Percentiles rank a stretch among this genome's conserved stretches.
phyloP scores from a whole-genome alignment of 2,113 vertebrate species.

The Callionymus lyra region DNA sequence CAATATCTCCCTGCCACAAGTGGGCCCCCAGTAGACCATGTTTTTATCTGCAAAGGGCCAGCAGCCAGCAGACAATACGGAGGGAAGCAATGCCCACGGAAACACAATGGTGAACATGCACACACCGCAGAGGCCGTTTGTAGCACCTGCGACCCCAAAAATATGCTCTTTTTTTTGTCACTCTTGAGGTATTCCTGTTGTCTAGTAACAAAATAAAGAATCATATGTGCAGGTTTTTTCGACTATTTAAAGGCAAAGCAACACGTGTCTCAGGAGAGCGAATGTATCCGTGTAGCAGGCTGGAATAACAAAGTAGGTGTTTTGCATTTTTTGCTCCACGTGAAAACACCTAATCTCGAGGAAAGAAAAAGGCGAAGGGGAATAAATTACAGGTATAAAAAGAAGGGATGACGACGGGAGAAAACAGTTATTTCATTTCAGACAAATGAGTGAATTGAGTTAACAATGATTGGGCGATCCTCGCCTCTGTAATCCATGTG shows the following conservation, averaged over 20 bases:
- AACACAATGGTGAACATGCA: slow-evolving; percentile 44
- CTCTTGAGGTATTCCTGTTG: slow-evolving; percentile 33
- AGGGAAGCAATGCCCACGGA: slow-evolving; percentile 38
- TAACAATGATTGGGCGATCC: no score
- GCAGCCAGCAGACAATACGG: slow-evolving; percentile 54
- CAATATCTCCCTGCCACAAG: slow-evolving; percentile 58
- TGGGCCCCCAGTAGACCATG: slow-evolving; percentile 46
- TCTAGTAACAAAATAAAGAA: slow-evolving; percentile 17
- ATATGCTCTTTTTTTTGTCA: slow-evolving; percentile 27
- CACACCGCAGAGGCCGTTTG: slow-evolving; percentile 47
- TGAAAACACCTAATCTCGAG: no score
- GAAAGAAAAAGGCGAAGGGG: no score
- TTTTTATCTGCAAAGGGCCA: slow-evolving; percentile 70
- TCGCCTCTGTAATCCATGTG: no score
- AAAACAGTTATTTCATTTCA: no score
- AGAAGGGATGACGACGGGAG: no score
- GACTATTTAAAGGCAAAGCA: neutral
- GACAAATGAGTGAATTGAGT: no score
- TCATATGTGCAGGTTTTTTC: slow-evolving; percentile 1
- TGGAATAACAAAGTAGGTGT: no score
- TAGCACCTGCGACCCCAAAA: slow-evolving; percentile 45
- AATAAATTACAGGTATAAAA: no score
- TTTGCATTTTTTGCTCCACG: no score
- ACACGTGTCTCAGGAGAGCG: slow-evolving; percentile 14
- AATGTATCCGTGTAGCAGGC: no score